Evolutionary conservation across 2,888 invertebrate species (phyloP), one percentile per base, ranked within the genome.

Genomic region (Nemapogon koenigi): DNA sequence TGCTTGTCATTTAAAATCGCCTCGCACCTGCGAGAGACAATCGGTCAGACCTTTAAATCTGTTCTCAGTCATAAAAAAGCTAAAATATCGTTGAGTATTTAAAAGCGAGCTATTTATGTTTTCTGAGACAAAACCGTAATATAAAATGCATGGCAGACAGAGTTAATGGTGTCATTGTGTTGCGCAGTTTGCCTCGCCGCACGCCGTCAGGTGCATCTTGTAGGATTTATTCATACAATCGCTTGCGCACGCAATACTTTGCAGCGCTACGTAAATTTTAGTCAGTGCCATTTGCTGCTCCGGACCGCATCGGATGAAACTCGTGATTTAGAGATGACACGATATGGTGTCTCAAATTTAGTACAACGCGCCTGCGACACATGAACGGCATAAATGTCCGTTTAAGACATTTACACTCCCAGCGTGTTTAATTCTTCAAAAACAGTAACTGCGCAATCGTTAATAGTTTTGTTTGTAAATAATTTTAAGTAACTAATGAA

Each of bases 231-330:
- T 66, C 57, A 61, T 63, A 59, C 59, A 66, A 59, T 59, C 64
- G 49, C 60, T 57, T 50, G 62, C 65, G 62, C 68, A 64, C 59
- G 62, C 65, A 73, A 72, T 75, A 73, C 71, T 72, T 71, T 68
- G 69, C 65, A 63, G 70, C 63, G 71, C 59, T 63, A 69, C 75
- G 73, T 76, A 75, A 75, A 76, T 76, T 76, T 73, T 72, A 71
- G 71, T 75, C 73, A 70, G 64, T 70, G 71, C 69, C 73, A 75
- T 71, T 72, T 67, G 71, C 70, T 73, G 61, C 60, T 53, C 64
- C 15, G 18, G 28, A 27, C 35, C n/a, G 25, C 19, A 27, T 35
- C 18, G 19, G 33, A 19, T 18, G 33, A 69, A 71, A 72, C 71
- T 51, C 63, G 63, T 75, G 72, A 76, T 76, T 75, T 75, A 75